Evolutionary conservation across 2,113 vertebrate species (phyloP), one percentile per base, ranked within the genome.

Genomic region (Spermophilus dauricus): DNA sequence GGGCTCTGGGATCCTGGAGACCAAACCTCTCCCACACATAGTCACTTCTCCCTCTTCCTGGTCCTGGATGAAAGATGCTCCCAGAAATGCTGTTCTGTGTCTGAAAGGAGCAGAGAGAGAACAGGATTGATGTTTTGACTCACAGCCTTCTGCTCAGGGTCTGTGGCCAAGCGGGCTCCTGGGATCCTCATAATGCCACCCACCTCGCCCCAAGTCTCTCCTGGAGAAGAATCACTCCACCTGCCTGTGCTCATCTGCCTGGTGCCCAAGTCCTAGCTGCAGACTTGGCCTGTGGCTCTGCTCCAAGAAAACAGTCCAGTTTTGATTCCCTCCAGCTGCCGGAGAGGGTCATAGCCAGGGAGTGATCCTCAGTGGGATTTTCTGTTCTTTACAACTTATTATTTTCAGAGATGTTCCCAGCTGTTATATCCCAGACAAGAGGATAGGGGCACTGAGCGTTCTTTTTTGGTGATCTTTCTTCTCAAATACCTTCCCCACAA

Each of bases 321-420:
- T 97, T 89, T 39, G 53, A 58, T 92, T 73, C 26, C 56, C 53
- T 92, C 18, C 86, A 30, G 63, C 67, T 63, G 58, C 75, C 42
- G 11, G 75, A 30, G 45, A 95, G 87, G 90, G 83, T 95, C 87
- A 82, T 0, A 56, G 48, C 83, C 83, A 78, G 81, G 90, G 67
- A 86, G 58, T 34, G 39, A 65, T 58, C 20, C 69, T 95, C 73
- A 1, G 16, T 48, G 63, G 56, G 53, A 92, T 42, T 45, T 89
- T 95, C 91, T 73, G 13, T 95, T 92, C 80, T 96, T 89, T 73
- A 89, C 53, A 77, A 63, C 69, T 85, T 95, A 77, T 82, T 89
- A 83, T 94, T 95, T 94, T 96, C 86, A 96, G 88, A 96, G 61
- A 77, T 67, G 70, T 94, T 92, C 39, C 17, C n/a, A 67, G 85